These are phyloP conservation scores for Triops cancriformis DNA, from an alignment of 1,140 invertebrate genomes.

Conservation along the genomic window DNA sequence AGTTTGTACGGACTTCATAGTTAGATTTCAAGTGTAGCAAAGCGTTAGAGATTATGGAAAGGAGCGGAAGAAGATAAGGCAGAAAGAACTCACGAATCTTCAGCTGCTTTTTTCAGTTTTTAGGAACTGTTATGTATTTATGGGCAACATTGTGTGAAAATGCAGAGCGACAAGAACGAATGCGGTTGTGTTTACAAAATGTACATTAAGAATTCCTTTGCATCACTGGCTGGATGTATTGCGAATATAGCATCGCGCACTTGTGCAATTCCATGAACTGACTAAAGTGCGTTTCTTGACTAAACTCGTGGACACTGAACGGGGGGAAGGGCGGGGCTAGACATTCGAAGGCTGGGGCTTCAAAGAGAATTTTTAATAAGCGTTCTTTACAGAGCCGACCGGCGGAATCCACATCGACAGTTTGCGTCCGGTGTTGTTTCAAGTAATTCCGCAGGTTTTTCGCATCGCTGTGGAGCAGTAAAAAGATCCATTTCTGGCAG, in stretches of 20 bases:
- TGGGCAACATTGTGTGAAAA: not conserved
- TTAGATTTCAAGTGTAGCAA: no score
- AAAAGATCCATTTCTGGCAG: slow-evolving; percentile 21
- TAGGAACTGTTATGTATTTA: not conserved
- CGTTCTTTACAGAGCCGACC: slow-evolving; percentile 26
- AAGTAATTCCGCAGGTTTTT: slow-evolving; percentile 19
- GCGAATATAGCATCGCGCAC: slow-evolving; percentile 9
- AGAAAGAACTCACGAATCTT: slow-evolving; percentile 4
- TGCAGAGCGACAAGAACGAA: not conserved
- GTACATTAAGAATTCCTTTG: slow-evolving; percentile 3
- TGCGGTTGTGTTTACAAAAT: slow-evolving; percentile 2
- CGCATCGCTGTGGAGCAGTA: slow-evolving; percentile 14
- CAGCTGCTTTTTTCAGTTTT: not conserved
- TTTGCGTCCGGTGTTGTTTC: slow-evolving; percentile 25
- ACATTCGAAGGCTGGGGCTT: not conserved
- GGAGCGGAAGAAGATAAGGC: not conserved
- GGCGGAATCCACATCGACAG: slow-evolving; percentile 21
- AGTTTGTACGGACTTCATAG: no score
- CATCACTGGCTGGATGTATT: slow-evolving; percentile 13
- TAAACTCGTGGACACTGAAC: not conserved
- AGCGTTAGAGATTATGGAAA: not conserved
- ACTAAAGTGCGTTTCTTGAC: not conserved
- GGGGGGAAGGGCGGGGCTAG: not conserved
- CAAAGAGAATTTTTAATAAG: slow-evolving; percentile 19
- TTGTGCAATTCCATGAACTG: not conserved